Percentiles rank a stretch among this genome's conserved stretches.
Evolutionary conservation across 2,113 vertebrate species (phyloP).

Genomic region (Forbesichthys agassizii): DNA sequence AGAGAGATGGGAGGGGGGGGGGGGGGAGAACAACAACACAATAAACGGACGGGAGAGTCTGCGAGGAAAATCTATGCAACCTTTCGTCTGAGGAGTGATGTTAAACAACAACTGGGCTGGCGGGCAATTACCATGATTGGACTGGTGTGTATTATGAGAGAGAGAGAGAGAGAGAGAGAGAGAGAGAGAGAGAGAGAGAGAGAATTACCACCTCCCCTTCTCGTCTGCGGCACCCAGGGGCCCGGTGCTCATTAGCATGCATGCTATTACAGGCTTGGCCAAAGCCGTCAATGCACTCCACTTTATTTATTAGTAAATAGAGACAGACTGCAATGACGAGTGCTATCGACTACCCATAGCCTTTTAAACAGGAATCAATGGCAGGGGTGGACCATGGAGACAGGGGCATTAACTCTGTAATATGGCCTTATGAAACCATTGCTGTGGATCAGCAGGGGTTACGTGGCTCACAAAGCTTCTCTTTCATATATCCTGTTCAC

Average conservation of each 20-base stretch:
- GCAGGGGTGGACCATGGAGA: constrained; percentile 78
- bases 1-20: constrained; percentile 16
- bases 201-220: constrained; percentile 41
- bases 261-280: constrained; percentile 89
- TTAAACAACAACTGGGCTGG: constrained; percentile 74
- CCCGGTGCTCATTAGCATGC: constrained; percentile 89
- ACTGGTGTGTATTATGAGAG: constrained; percentile 44
- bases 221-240: constrained; percentile 73
- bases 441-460: constrained; percentile 33
- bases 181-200: constrained; percentile 42
- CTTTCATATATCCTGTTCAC: constrained; percentile 1
- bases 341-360: constrained; percentile 88
- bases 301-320: constrained; percentile 99
- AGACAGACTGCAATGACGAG: constrained; percentile 88
- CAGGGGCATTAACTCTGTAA: constrained; percentile 82
- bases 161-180: constrained; percentile 37
- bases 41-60: constrained; percentile 35
- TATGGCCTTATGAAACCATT: constrained; percentile 82
- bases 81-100: constrained; percentile 70
- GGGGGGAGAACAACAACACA: constrained; percentile 1
- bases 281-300: constrained; percentile 89
- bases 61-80: constrained; percentile 66
- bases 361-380: constrained; percentile 87
- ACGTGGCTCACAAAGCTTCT: constrained; percentile 15
- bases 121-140: constrained; percentile 78